Conservation (phyloP, 2,113 vertebrate species). For the Platysternon megacephalum region DNA sequence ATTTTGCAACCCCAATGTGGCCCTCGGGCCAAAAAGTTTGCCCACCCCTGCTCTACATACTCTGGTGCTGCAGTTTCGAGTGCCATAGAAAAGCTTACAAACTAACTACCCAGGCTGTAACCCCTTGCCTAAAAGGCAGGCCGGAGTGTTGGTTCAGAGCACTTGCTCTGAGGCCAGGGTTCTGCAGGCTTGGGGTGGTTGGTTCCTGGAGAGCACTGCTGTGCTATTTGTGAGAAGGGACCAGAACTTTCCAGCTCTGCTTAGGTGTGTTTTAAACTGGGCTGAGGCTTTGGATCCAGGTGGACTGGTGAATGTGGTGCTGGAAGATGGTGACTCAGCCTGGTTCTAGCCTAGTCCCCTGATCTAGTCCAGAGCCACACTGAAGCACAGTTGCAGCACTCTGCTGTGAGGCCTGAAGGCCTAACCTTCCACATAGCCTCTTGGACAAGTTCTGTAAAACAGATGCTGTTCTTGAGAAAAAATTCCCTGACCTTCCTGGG, state of each 20-base stretch:
- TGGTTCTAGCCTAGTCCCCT: neutral
- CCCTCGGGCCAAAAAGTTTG: no score
- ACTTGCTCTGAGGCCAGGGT: neutral
- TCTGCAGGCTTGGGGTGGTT: neutral
- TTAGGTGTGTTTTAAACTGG: neutral
- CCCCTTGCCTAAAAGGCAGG: neutral
- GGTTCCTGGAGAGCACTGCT: neutral
- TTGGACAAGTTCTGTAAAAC: neutral
- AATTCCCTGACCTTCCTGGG: neutral
- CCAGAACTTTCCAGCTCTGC: neutral
- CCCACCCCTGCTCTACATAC: neutral
- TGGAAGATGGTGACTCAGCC: neutral
- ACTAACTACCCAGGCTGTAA: neutral
- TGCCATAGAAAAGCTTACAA: neutral
- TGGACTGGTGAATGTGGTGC: neutral
- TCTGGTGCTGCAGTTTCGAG: neutral
- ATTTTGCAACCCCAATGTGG: no score
- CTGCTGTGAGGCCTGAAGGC: neutral
- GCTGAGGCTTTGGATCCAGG: neutral
- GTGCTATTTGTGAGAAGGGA: neutral
- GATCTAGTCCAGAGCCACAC: neutral
- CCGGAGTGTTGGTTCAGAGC: neutral
- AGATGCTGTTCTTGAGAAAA: neutral
- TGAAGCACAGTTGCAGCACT: neutral
- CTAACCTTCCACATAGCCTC: neutral